Conservation (phyloP, 53 echinoderm and acorn worm species). For the Paelopatides confundens region DNA sequence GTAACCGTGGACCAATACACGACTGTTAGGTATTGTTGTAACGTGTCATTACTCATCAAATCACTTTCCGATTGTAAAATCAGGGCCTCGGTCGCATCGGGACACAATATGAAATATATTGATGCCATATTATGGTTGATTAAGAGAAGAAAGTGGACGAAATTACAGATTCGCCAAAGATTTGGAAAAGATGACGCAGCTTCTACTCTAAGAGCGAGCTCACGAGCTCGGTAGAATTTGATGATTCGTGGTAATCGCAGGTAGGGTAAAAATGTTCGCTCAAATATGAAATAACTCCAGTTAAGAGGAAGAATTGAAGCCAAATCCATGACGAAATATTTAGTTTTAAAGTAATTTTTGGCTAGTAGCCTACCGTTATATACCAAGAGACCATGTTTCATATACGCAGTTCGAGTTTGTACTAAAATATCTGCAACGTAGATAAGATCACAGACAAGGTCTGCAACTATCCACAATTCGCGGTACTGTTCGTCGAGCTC, state of each 20-base stretch:
- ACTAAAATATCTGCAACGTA: constrained; percentile 84
- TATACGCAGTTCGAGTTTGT: constrained; percentile 75
- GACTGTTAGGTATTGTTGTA: constrained; percentile 72
- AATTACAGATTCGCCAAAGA: constrained; percentile 68
- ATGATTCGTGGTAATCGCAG: constrained; percentile 80
- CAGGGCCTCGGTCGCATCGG: constrained; percentile 45
- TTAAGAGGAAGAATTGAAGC: constrained; percentile 73
- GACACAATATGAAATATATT: constrained; percentile 70
- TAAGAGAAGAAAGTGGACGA: constrained; percentile 75
- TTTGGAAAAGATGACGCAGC: constrained; percentile 72
- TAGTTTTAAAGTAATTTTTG: constrained; percentile 65
- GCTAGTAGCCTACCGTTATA: constrained; percentile 67
- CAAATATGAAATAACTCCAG: constrained; percentile 57
- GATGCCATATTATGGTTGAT: constrained; percentile 81
- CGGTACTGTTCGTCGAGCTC: constrained; percentile 53
- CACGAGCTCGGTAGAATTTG: constrained; percentile 65
- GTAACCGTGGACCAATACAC: constrained; percentile 95
- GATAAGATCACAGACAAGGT: constrained; percentile 81
- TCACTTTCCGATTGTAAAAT: constrained; percentile 45
- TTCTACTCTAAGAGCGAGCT: constrained; percentile 73
- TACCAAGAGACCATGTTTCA: constrained; percentile 84
- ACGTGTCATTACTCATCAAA: not conserved
- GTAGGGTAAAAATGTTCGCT: constrained; percentile 20
- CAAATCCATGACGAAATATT: constrained; percentile 68
- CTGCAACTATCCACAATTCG: constrained; percentile 63